phyloP scores from a whole-genome alignment of 1,140 invertebrate genomes.

The Drosophila sp. region DNA sequence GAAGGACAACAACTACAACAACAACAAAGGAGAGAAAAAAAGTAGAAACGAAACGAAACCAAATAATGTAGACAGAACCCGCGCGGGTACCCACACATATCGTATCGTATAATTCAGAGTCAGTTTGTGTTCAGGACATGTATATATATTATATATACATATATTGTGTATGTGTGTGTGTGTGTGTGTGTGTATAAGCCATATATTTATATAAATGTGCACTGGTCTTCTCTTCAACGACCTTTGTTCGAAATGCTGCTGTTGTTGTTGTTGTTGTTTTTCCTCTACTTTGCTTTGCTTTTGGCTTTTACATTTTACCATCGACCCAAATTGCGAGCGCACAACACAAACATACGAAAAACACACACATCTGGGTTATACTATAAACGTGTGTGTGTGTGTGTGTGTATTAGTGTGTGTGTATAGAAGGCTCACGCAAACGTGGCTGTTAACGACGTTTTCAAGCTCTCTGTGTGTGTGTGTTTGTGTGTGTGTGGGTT shows the following conservation, averaged over 20 bases:
- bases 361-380: constrained; percentile 41
- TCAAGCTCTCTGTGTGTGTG: constrained; percentile 58
- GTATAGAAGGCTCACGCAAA: constrained; percentile 64
- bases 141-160: constrained; percentile 12
- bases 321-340: constrained; percentile 78
- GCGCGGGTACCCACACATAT: constrained; percentile 24
- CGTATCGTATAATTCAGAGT: constrained; percentile 39
- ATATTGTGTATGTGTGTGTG: constrained; percentile 18
- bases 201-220: constrained; percentile 65
- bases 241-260: constrained; percentile 67
- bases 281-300: constrained; percentile 62
- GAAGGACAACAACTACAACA: constrained; percentile 50
- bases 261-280: constrained; percentile 15
- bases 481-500: constrained; percentile 40
- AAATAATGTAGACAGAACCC: constrained; percentile 61
- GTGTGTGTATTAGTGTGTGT: constrained; percentile 36
- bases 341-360: constrained; percentile 59
- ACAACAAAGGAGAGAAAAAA: constrained; percentile 29
- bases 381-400: constrained; percentile 32
- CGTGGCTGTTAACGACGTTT: constrained; percentile 76
- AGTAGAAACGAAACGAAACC: constrained; percentile 15
- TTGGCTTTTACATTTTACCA: constrained; percentile 81
- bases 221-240: constrained; percentile 68
- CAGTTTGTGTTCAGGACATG: background rate
- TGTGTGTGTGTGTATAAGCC: constrained; percentile 15